Conservation (phyloP, 2,888 invertebrate genomes). For the Herminia tarsipennalis region DNA sequence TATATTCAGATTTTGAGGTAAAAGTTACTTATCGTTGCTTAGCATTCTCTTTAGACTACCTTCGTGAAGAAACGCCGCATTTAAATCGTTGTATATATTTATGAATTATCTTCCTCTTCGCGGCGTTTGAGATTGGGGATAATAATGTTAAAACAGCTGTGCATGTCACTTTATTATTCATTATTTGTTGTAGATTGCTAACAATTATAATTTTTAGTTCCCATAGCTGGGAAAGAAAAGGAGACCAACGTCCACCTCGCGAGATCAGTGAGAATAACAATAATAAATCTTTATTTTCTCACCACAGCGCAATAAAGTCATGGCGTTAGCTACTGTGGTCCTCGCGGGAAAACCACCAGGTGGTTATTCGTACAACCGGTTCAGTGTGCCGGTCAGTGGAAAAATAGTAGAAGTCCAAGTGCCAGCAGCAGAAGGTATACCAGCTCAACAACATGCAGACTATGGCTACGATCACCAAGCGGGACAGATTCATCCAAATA, state of each 20-base stretch:
- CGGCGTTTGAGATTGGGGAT: constrained; percentile 31
- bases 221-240: no score
- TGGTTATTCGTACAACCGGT: constrained; percentile 89
- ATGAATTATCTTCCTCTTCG: constrained; percentile 32
- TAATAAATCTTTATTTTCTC: no score
- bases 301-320: no score
- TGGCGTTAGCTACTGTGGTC: constrained; percentile 56
- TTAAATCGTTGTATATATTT: constrained; percentile 39
- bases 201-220: no score
- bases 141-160: constrained; percentile 33
- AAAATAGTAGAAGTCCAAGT: constrained; percentile 85
- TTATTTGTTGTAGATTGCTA: background rate
- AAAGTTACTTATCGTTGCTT: constrained; percentile 75
- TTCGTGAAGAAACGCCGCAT: constrained; percentile 32
- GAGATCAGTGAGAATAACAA: no score
- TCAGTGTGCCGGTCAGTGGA: constrained; percentile 91
- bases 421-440: constrained; percentile 71
- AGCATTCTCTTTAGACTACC: constrained; percentile 55
- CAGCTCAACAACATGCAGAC: constrained; percentile 80
- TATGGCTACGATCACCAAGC: constrained; percentile 80
- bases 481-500: constrained; percentile 77
- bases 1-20: constrained; percentile 77
- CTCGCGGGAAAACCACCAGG: constrained; percentile 68
- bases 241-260: no score
- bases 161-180: constrained; percentile 11